Evolutionary conservation across 2,888 invertebrate genomes (phyloP).

Genomic region (Drosophila stalkeri): DNA sequence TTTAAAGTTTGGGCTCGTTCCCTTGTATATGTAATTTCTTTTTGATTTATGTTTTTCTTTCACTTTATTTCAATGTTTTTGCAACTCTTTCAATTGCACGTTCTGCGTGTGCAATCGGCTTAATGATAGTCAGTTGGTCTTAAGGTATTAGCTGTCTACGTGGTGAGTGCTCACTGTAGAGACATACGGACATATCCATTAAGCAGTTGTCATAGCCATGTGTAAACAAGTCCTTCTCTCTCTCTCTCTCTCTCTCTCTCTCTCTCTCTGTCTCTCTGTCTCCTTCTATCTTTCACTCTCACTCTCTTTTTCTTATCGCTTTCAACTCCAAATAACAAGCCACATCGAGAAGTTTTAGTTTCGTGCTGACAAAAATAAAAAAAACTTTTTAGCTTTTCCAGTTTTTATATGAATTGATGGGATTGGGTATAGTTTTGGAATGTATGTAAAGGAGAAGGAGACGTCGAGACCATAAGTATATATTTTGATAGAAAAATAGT

Average conservation of each 20-base stretch:
- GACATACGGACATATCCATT: slow-evolving; percentile 27
- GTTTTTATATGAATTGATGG: too few species aligned
- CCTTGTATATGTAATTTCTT: neutral
- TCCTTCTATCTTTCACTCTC: too few species aligned
- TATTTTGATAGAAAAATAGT: too few species aligned
- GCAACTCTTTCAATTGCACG: slow-evolving; percentile 10
- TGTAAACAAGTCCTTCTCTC: slow-evolving; percentile 7
- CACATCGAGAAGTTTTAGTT: slow-evolving; percentile 28
- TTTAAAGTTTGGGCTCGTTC: slow-evolving; percentile 12
- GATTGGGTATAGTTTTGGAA: too few species aligned
- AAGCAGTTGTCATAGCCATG: slow-evolving; percentile 36
- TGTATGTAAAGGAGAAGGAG: too few species aligned
- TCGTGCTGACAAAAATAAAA: slow-evolving; percentile 32
- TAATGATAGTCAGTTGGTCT: slow-evolving; percentile 17
- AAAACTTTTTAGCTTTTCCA: slow-evolving; percentile 30
- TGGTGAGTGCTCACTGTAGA: slow-evolving; percentile 13
- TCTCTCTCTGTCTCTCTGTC: neutral
- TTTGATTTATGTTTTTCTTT: slow-evolving; percentile 1
- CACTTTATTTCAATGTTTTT: slow-evolving; percentile 1
- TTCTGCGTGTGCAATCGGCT: slow-evolving; percentile 15
- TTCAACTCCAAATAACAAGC: slow-evolving; percentile 21
- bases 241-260: neutral
- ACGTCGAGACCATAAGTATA: too few species aligned
- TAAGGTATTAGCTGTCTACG: slow-evolving; percentile 19
- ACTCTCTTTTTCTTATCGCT: neutral